Evolutionary conservation across 2,888 invertebrate genomes (phyloP), one percentile per base, ranked within the genome.

Genomic region (Xylophagus ater): DNA sequence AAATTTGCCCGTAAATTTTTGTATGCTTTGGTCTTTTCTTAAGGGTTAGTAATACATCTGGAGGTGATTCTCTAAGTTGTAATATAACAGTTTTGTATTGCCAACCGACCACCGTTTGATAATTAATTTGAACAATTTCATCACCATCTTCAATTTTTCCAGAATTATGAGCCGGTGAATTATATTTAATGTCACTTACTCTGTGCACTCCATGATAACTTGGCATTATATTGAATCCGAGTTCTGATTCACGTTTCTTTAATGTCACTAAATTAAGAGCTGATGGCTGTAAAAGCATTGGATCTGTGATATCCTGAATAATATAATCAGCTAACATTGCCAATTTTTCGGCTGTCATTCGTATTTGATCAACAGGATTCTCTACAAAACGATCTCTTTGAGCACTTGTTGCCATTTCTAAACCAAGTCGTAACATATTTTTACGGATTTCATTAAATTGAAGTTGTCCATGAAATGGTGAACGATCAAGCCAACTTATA

Each of bases 131-230:
- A 28, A 96, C 83, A 51, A 97, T 87, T 70, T 97, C 96, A 66
- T 97, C 96, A 0, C 94, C 96, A 52, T 85, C 83, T 65, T 92
- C 92, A 55, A 97, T 82, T 67, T 87, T 88, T 3, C 86, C 86
- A 51, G 87, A 86, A 23, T 84, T 78, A 66, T 93, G 90, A 26
- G 94, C 92, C 3, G 92, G 89, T 34, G 90, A 89, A 54, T 89
- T 83, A 63, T 83, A 82, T 59, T 89, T 87, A 37, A 94, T 83
- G 57, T 86, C 85, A 13, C 85, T 85, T 42, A 97, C 83, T 58
- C 88, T 84, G 57, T 59, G 76, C 47, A 78, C 72, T 1, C 81
- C 78, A 61, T 82, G 83, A 65, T 82, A 86, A 28, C 84, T 85
- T 8, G 90, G 85, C 56, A 84, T 76, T 50, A 96, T 85, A 58